Evolutionary conservation across 2,797 vertebrate species (phyloP), one percentile per base, ranked within the genome.

Genomic region (Falco columbarius): DNA sequence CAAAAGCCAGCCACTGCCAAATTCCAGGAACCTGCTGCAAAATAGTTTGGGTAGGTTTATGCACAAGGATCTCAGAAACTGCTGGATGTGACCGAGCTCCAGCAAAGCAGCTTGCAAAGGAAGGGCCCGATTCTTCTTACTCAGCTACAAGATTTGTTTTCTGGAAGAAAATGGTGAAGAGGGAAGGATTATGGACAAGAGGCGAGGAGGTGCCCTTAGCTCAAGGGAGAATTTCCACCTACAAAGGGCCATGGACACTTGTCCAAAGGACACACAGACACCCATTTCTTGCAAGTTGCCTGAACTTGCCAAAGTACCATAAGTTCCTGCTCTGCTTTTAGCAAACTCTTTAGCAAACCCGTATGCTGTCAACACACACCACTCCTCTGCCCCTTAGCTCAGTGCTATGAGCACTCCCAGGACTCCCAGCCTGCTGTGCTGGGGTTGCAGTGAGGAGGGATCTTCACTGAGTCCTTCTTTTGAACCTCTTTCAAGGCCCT

Each of bases 161-260:
- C 61, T 95, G 68, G 62, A 88, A 68, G 36, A 65, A 85, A 86
- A 49, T 0, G 0, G 8, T 14, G 12, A 29, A 73, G n/a, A 77
- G 27, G 44, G 51, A 40, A 76, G 40, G 26, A 32, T 58, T 74
- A n/a, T 4, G 34, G 30, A 63, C 32, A 19, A 38, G 49, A 63
- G 44, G 62, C 71, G 56, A 20, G 12, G 54, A 92, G 32, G 23
- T 67, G n/a, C 32, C 49, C 4, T 84, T 6, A 72, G 32, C 42
- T 70, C 54, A 13, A 36, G 66, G 34, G 70, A 77, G 23, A 54
- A 51, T 84, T 81, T 73, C 49, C 16, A 13, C 38, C 58, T 62
- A 6, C 10, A 14, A 52, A 82, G 1, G 8, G 36, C 61, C 72
- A 55, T 0, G 0, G 32, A 15, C 2, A 0, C 12, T 66, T 74